phyloP scores from a whole-genome alignment of 2,113 vertebrate genomes.

The Clupea harengus region DNA sequence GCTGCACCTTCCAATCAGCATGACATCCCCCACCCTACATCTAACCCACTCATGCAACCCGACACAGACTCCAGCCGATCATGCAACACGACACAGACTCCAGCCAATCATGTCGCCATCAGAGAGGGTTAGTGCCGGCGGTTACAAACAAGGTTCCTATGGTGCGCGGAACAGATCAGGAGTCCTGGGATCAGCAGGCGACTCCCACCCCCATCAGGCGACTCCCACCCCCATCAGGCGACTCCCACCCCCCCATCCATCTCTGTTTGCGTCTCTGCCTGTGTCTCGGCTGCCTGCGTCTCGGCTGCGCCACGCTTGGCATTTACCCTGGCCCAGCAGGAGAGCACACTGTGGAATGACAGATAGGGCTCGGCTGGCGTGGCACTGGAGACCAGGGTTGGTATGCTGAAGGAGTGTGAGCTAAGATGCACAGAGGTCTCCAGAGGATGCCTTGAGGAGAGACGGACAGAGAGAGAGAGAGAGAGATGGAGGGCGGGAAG shows the following conservation, averaged over 20 bases:
- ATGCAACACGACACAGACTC: neutral
- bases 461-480: neutral
- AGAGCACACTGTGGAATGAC: neutral
- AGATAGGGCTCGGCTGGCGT: neutral
- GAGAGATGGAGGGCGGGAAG: neutral
- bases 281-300: neutral
- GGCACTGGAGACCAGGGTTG: neutral
- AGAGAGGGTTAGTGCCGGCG: neutral
- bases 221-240: neutral
- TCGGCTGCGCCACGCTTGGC: slow-evolving; percentile 6
- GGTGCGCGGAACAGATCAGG: neutral
- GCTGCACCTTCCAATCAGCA: neutral
- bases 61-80: neutral
- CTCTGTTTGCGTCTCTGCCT: neutral
- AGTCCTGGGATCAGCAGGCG: neutral
- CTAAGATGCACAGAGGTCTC: slow-evolving; percentile 24
- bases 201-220: neutral
- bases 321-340: slow-evolving; percentile 11
- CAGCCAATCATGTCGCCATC: neutral
- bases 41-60: too few species aligned
- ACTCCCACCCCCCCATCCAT: neutral
- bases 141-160: neutral
- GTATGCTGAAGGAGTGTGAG: slow-evolving; percentile 40
- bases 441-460: neutral
- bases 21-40: neutral